Conservation (phyloP, 2,797 vertebrate species). For the Stomatorhinus walkeri region DNA sequence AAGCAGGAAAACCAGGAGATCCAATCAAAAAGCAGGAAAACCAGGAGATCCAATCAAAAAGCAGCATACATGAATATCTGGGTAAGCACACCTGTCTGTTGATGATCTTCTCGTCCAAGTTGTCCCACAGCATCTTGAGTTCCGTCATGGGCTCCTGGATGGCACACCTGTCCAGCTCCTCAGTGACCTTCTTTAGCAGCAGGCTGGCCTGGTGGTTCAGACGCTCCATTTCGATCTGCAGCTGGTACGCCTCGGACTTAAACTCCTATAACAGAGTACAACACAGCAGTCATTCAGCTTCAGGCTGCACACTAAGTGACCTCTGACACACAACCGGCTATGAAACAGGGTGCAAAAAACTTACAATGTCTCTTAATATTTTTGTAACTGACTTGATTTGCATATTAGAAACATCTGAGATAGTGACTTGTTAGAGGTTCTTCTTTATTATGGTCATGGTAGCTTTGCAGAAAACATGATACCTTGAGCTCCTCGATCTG, state of each 20-base stretch:
- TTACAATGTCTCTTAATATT: background rate
- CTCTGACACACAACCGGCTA: background rate
- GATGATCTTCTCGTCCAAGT: constrained; percentile 85
- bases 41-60: background rate
- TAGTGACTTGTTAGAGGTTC: no score
- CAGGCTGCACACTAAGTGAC: background rate
- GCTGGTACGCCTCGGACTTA: constrained; percentile 89
- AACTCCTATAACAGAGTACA: constrained; percentile 67
- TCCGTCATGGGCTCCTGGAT: constrained; percentile 89
- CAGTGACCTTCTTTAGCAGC: constrained; percentile 83
- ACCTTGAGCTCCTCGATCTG: constrained; percentile 97
- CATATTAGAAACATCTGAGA: background rate
- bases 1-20: background rate
- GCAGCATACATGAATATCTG: background rate
- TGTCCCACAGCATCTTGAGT: constrained; percentile 83
- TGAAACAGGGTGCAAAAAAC: background rate
- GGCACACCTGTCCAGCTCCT: constrained; percentile 73
- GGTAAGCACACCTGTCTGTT: constrained; percentile 75
- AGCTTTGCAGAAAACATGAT: constrained; percentile 29
- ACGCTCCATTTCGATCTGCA: constrained; percentile 97
- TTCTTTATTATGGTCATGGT: background rate
- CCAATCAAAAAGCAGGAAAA: background rate
- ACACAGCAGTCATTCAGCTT: background rate
- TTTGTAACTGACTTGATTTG: background rate
- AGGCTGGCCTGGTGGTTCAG: constrained; percentile 88